Conservation (phyloP, 2,797 vertebrate species). For the Poecilia picta region DNA sequence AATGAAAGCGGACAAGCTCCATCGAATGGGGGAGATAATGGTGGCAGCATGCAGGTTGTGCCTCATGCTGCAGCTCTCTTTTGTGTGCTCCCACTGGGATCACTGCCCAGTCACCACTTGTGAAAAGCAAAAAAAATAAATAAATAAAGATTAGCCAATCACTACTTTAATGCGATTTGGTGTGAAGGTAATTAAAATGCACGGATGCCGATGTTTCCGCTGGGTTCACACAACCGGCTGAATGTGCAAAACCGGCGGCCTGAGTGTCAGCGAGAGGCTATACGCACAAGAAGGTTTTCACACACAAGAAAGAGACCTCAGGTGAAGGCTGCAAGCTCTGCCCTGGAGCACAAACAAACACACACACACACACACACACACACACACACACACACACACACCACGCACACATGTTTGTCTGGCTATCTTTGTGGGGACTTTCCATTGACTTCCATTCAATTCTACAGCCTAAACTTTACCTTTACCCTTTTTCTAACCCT, state of each 20-base stretch:
- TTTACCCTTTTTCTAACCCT: too few relatives aligned
- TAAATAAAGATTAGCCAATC: constrained; percentile 27
- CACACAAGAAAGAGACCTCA: constrained; percentile 33
- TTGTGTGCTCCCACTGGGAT: constrained; percentile 57
- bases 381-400: too few relatives aligned
- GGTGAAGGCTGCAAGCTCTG: constrained; percentile 21
- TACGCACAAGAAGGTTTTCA: background rate
- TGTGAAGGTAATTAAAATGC: constrained; percentile 64
- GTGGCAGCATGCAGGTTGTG: constrained; percentile 52
- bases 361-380: too few relatives aligned
- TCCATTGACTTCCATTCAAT: too few relatives aligned
- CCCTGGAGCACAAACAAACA: background rate
- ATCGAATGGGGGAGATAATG: constrained; percentile 18
- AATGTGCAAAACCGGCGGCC: constrained; percentile 28
- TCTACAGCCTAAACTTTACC: too few relatives aligned
- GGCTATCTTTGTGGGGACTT: too few relatives aligned
- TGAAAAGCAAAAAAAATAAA: constrained; percentile 19
- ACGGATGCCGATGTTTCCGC: constrained; percentile 45
- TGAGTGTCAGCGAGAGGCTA: constrained; percentile 25
- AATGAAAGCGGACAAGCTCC: constrained; percentile 25
- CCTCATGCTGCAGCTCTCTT: constrained; percentile 40
- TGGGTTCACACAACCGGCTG: constrained; percentile 23
- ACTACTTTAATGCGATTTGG: constrained; percentile 49
- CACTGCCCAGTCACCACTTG: constrained; percentile 50
- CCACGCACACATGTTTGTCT: constrained; percentile 25